A percentile compares a stretch with the other conserved stretches of the same genome.
Evolutionary conservation across 2,113 vertebrate genomes (phyloP).

Genomic region (Oceanites oceanicus): DNA sequence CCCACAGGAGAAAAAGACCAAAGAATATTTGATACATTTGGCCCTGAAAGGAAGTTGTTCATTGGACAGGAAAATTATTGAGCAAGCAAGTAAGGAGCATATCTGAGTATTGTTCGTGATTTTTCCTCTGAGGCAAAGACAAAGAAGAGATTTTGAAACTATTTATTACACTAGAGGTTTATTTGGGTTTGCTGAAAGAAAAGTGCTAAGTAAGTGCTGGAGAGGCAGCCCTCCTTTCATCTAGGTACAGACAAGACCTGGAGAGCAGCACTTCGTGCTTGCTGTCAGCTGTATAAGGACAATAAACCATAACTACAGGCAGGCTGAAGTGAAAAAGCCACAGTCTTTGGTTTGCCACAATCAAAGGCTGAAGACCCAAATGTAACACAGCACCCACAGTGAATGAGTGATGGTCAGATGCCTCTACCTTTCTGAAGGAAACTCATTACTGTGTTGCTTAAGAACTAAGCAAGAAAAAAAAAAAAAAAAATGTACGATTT

Average conservation of each 20-base stretch:
- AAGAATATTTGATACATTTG: not conserved
- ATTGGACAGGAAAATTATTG: not conserved
- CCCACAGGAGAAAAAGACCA: not conserved
- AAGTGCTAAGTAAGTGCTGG: not conserved
- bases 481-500: not conserved
- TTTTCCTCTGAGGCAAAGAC: not conserved
- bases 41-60: not conserved
- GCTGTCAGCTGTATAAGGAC: not conserved
- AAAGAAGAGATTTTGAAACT: constrained; percentile 1
- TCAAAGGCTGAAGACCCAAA: not conserved
- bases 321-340: not conserved
- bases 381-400: not conserved
- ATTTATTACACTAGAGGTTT: not conserved
- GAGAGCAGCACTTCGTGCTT: not conserved
- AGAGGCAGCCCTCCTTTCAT: not conserved
- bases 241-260: not conserved
- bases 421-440: not conserved
- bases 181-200: not conserved
- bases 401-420: not conserved
- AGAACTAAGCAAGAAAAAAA: not conserved
- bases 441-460: not conserved
- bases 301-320: not conserved
- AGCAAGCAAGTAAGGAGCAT: not conserved
- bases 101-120: not conserved
- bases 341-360: not conserved